phyloP scores from a whole-genome alignment of 2,888 invertebrate species.

The Philhelius pedissequus region DNA sequence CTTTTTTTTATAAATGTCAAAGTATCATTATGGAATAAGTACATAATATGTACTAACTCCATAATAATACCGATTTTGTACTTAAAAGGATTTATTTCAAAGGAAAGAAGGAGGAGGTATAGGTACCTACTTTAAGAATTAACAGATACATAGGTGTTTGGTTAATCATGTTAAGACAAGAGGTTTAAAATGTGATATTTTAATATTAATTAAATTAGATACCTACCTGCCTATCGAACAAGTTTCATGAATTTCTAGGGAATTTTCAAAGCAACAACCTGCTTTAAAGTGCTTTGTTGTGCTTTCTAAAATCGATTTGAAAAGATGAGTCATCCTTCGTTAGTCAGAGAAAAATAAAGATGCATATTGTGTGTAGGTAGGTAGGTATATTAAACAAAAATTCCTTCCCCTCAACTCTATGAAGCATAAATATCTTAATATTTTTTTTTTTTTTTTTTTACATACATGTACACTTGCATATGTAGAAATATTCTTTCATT shows the following conservation, averaged over 20 bases:
- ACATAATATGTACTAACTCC: no score
- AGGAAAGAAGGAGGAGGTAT: no score
- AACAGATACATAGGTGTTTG: no score
- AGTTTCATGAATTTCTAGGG: not conserved
- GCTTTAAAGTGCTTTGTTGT: slow-evolving; percentile 1
- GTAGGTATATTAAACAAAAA: not conserved
- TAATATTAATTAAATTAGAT: no score
- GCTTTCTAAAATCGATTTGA: not conserved
- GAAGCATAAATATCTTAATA: not conserved
- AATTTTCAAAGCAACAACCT: not conserved
- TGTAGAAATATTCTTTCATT: not conserved
- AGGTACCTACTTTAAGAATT: no score
- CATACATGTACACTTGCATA: not conserved
- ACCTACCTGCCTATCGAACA: no score
- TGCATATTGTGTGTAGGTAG: not conserved
- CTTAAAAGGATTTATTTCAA: no score
- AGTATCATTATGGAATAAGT: no score
- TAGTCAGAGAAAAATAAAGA: not conserved
- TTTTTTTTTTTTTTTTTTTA: not conserved
- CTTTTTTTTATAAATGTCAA: no score
- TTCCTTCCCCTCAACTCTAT: not conserved
- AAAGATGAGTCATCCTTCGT: not conserved
- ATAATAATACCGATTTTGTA: no score
- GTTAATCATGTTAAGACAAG: no score
- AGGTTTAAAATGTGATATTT: no score